A percentile compares a stretch with the other conserved stretches of the same genome.
phyloP scores from a whole-genome alignment of 2,888 invertebrate species.

The Plagiodera versicolora region DNA sequence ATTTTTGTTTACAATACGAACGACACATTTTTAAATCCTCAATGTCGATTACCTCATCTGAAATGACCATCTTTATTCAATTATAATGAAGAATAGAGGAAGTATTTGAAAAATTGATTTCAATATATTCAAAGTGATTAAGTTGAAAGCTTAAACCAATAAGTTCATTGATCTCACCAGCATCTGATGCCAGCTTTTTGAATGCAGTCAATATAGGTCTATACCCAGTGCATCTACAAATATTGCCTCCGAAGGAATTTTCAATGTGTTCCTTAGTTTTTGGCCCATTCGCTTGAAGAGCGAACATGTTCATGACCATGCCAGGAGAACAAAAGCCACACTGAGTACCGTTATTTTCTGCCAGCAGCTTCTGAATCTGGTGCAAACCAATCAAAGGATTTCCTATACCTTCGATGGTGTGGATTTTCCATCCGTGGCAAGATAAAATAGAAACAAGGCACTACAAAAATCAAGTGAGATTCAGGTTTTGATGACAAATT shows the following conservation, averaged over 20 bases:
- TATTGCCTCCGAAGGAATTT: slow-evolving; percentile 69
- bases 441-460: slow-evolving; percentile 59
- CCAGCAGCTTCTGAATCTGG: slow-evolving; percentile 62
- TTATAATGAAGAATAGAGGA: too few relatives aligned
- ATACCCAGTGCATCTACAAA: slow-evolving; percentile 74
- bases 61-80: neutral
- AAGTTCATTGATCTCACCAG: too few relatives aligned
- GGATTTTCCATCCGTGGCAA: slow-evolving; percentile 66
- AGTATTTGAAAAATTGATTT: too few relatives aligned
- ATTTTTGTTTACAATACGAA: slow-evolving; percentile 48
- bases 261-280: slow-evolving; percentile 66
- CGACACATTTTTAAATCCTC: slow-evolving; percentile 49
- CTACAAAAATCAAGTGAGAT: too few relatives aligned
- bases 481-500: too few relatives aligned
- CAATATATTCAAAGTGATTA: too few relatives aligned
- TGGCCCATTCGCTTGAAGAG: slow-evolving; percentile 52
- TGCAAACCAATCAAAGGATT: slow-evolving; percentile 64
- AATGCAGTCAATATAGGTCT: slow-evolving; percentile 67
- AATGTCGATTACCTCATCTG: slow-evolving; percentile 46
- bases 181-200: slow-evolving; percentile 62
- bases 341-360: slow-evolving; percentile 65
- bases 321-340: slow-evolving; percentile 75
- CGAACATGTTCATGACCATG: slow-evolving; percentile 77
- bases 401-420: slow-evolving; percentile 72
- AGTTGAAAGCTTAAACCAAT: too few relatives aligned